Conservation (phyloP, 2,113 vertebrate genomes). For the Phyllostomus hastatus region DNA sequence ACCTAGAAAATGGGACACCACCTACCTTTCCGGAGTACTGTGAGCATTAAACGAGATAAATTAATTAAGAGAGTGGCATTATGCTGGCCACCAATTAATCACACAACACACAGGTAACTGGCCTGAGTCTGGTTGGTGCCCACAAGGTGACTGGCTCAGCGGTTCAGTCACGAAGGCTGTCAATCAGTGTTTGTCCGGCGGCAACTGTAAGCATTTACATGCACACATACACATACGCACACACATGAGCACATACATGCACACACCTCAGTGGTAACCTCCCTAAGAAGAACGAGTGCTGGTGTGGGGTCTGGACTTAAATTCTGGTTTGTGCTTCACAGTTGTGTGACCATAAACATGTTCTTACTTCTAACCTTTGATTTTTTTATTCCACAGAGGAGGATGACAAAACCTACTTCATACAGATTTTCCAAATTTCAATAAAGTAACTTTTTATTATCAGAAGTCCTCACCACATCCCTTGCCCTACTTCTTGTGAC, state of each 20-base stretch:
- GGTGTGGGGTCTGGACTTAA: background rate
- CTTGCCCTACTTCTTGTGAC: background rate
- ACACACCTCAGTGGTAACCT: background rate
- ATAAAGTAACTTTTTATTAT: background rate
- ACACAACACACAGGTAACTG: no score
- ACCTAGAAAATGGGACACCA: background rate
- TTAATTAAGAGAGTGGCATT: background rate
- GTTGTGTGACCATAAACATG: background rate
- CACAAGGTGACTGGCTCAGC: background rate
- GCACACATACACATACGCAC: background rate
- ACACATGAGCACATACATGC: rapidly evolving
- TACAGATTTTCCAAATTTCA: background rate
- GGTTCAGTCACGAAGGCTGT: background rate
- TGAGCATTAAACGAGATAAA: background rate
- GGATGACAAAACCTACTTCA: background rate
- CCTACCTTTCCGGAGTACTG: background rate
- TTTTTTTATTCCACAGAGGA: background rate
- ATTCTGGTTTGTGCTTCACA: background rate
- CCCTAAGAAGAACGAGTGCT: background rate
- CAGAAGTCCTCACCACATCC: background rate
- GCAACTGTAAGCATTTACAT: background rate
- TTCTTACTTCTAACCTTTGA: background rate
- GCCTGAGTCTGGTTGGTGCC: background rate
- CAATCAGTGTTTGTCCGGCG: background rate
- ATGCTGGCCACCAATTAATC: background rate